Evolutionary conservation across 2,888 invertebrate species (phyloP).

Genomic region (Tinea semifulvella): DNA sequence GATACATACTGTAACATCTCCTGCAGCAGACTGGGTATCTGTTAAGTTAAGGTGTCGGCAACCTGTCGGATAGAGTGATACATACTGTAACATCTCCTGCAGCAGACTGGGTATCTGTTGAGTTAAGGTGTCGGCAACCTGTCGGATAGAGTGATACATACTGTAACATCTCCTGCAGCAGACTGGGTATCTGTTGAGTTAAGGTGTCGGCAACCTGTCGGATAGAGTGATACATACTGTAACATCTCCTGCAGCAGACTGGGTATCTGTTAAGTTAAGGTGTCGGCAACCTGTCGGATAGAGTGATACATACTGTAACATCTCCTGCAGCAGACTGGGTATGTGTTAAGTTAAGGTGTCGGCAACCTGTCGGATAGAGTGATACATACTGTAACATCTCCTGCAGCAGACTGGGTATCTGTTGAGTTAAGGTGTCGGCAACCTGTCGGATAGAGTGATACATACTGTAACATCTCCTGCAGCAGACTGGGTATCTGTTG

Average conservation of each 20-base stretch:
- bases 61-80: too few relatives aligned
- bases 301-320: constrained; percentile 36
- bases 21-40: constrained; percentile 27
- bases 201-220: background rate
- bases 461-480: constrained; percentile 32
- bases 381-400: constrained; percentile 34
- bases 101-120: constrained; percentile 26
- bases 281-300: too few relatives aligned
- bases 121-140: background rate
- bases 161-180: constrained; percentile 30
- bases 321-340: constrained; percentile 26
- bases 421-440: background rate
- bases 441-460: too few relatives aligned
- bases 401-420: constrained; percentile 27
- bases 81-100: constrained; percentile 32
- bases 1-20: constrained; percentile 33
- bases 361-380: too few relatives aligned
- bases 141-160: too few relatives aligned
- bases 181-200: constrained; percentile 23
- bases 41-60: background rate
- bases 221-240: too few relatives aligned
- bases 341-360: constrained; percentile 18
- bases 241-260: constrained; percentile 27
- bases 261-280: constrained; percentile 22
- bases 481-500: constrained; percentile 27